Base-by-base conservation (phyloP, 2,113 vertebrate species). In the Vombatus ursinus region DNA sequence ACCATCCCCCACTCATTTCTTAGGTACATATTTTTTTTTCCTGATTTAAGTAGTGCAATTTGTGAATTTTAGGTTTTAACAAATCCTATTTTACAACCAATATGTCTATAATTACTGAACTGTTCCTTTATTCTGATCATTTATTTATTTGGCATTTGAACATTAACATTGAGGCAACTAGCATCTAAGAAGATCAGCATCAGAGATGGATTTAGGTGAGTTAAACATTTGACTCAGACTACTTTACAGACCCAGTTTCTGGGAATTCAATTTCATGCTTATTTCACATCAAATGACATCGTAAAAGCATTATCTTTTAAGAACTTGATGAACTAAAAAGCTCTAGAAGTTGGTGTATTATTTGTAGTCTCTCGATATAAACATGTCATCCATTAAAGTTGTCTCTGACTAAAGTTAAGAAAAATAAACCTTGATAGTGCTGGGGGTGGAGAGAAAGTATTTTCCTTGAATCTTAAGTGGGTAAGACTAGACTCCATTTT, bases 21-120 rank as follows among this genome's bases (percentile, higher is more conserved):
- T 95, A 24, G 48, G 93, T 57, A 89, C 50, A 68, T 8, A 9
- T 19, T 95, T 94, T 96, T 91, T 95, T 94, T 96, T 92, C n/a
- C n/a, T 48, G 50, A 11, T 84, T 84, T 92, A 94, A 95, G 93
- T 89, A 84, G 9, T 90, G 8, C 54, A 47, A 77, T 0, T 93
- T 68, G 8, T 2, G 50, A 52, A 28, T 52, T 93, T 84, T 89
- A 51, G n/a, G 47, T 89, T 89, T 54, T 52, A 9, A 47, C 28
- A 92, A 92, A 54, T 44, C 4, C 16, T 47, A 6, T 52, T 84
- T 14, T 84, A 24, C 77, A 50, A 84, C 8, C 28, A 23, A 51
- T 84, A 84, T 84, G 61, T 84, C 51, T 0, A 22, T 84, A 47
- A 52, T 93, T 52, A 28, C 57, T 50, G 37, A n/a, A 50, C 37